A percentile compares a stretch with the other conserved stretches of the same genome.
These are phyloP conservation scores for Poeciliopsis prolifica DNA, from an alignment of 2,113 vertebrate species.

Conservation along the genomic window DNA sequence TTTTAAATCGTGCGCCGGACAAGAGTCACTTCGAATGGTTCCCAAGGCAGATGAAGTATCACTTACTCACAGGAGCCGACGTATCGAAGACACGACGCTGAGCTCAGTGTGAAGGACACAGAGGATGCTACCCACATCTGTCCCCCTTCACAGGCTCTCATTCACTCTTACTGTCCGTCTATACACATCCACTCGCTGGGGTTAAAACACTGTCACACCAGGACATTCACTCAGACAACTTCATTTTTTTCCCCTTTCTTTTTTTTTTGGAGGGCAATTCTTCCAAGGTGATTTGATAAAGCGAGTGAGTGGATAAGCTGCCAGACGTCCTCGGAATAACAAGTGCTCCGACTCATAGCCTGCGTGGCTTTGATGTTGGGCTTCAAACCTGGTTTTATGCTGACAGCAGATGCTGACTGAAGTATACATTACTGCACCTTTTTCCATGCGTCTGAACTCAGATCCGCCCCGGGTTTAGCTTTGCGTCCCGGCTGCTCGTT, in stretches of 20 bases:
- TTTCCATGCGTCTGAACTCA: constrained; percentile 51
- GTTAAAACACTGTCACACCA: constrained; percentile 56
- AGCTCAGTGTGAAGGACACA: constrained; percentile 45
- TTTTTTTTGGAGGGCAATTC: constrained; percentile 29
- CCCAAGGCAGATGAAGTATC: constrained; percentile 21
- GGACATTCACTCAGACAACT: constrained; percentile 54
- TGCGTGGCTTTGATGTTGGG: constrained; percentile 72
- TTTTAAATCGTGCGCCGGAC: constrained; percentile 10
- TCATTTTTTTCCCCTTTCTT: constrained; percentile 31
- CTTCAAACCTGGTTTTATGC: constrained; percentile 73
- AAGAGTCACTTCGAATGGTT: constrained; percentile 15
- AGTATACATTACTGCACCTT: constrained; percentile 43
- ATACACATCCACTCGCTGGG: constrained; percentile 16
- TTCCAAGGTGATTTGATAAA: constrained; percentile 78
- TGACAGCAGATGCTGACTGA: constrained; percentile 74
- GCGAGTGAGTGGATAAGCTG: constrained; percentile 70
- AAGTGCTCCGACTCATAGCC: constrained; percentile 68
- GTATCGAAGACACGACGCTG: constrained; percentile 29
- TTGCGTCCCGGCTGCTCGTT: constrained; percentile 41
- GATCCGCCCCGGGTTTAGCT: constrained; percentile 50
- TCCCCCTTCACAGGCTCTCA: constrained; percentile 23
- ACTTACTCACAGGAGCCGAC: constrained; percentile 20
- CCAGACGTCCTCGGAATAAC: constrained; percentile 75
- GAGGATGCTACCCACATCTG: constrained; percentile 43
- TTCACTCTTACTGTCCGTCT: constrained; percentile 16